Evolutionary conservation across 2,113 vertebrate species (phyloP), one percentile per base, ranked within the genome.

Genomic region (Calidris pygmaea): DNA sequence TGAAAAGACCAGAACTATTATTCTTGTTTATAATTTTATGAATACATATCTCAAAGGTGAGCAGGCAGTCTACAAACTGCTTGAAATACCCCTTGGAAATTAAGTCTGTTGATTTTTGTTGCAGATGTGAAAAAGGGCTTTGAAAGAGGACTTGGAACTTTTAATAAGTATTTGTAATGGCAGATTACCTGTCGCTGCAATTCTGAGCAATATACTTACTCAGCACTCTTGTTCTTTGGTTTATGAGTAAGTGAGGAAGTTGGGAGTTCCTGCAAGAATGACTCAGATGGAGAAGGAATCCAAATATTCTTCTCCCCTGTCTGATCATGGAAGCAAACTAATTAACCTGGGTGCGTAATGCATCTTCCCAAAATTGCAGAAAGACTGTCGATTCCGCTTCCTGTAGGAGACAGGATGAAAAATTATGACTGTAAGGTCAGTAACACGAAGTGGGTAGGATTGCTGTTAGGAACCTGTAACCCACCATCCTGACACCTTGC

Each of bases 231-330:
- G 45, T n/a, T 47, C 45, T 55, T 56, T 70, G 71, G n/a, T 37
- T 62, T 53, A 39, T 85, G 90, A 95, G 78, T 87, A 60, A 91
- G 48, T 41, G 62, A 74, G 75, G 94, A 95, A 97, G 91, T 52
- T 35, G 75, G 93, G 94, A 95, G 30, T 94, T 96, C 86, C 92
- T 52, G 0, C 21, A 47, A 34, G 62, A 71, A 23, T 90, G 84
- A 93, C 47, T 97, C 92, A 77, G 4, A 11, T 21, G 14, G 16
- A 53, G 52, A 75, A 74, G 24, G 71, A 80, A 67, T 93, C 81
- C 24, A 48, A 3, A 47, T 47, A 26, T n/a, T 80, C 19, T 70
- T 39, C 6, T 89, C 35, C 24, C 27, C 41, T 78, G 58, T 88
- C 67, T 74, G n/a, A 52, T 91, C 47, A 20, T 10, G 29, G 55